phyloP scores from a whole-genome alignment of 2,888 invertebrate species.

The Danaus chrysippus region DNA sequence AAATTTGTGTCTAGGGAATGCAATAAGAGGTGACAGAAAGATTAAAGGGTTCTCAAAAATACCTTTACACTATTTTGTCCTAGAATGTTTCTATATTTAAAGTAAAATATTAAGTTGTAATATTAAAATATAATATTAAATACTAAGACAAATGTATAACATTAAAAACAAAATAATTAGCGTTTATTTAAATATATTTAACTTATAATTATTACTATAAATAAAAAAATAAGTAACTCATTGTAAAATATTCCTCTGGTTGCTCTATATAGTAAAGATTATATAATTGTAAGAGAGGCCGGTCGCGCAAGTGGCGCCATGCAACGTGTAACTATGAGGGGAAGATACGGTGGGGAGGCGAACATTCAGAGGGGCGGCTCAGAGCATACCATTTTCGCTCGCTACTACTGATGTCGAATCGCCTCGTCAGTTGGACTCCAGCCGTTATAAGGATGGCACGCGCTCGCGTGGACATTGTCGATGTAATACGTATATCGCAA shows the following conservation, averaged over 20 bases:
- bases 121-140: too few relatives aligned
- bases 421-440: slow-evolving; percentile 63
- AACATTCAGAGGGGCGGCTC: slow-evolving; percentile 54
- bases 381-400: slow-evolving; percentile 61
- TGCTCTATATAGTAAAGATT: slow-evolving; percentile 75
- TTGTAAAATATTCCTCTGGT: slow-evolving; percentile 59
- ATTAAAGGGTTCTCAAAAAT: slow-evolving; percentile 55
- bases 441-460: slow-evolving; percentile 67
- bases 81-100: too few relatives aligned
- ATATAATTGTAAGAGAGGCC: slow-evolving; percentile 72
- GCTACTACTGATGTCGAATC: slow-evolving; percentile 46
- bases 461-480: slow-evolving; percentile 54
- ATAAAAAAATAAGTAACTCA: not conserved
- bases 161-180: not conserved
- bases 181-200: not conserved
- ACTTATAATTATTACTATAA: not conserved
- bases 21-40: slow-evolving; percentile 70
- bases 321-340: slow-evolving; percentile 73
- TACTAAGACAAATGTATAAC: too few relatives aligned
- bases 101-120: too few relatives aligned
- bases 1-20: slow-evolving; percentile 69
- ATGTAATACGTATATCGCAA: slow-evolving; percentile 55
- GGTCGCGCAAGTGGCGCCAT: slow-evolving; percentile 74
- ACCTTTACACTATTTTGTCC: too few relatives aligned
- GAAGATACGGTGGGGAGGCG: slow-evolving; percentile 56